phyloP scores from a whole-genome alignment of 2,888 invertebrate species.

The Meghimatium bilineatum region DNA sequence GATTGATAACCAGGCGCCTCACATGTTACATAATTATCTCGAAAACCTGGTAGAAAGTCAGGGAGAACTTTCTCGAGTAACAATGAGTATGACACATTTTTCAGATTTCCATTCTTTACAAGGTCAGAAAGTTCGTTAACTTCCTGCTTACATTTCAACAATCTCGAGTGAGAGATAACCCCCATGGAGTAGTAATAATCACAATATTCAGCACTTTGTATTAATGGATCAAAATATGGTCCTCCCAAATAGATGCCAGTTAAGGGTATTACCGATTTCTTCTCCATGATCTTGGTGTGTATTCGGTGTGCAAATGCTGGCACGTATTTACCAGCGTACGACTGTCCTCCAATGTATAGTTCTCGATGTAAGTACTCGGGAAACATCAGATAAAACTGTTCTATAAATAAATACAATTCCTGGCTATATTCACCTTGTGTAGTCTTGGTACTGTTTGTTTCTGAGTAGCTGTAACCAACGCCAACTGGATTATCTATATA shows the following conservation, averaged over 20 bases:
- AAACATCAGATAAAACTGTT: conserved; percentile 90
- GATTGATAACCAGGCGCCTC: background rate
- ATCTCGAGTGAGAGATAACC: background rate
- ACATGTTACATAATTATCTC: background rate
- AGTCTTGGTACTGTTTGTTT: conserved; percentile 64
- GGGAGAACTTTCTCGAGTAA: background rate
- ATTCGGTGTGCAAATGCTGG: conserved; percentile 82
- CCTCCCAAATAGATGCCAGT: conserved; percentile 74
- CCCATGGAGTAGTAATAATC: conserved; percentile 28
- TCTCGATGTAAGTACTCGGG: conserved; percentile 85
- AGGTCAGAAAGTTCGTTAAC: background rate
- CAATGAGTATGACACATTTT: background rate
- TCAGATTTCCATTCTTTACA: background rate
- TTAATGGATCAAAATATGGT: conserved; percentile 73
- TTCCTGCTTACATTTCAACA: background rate
- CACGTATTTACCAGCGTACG: conserved; percentile 82
- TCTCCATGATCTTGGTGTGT: conserved; percentile 58
- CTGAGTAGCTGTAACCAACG: conserved; percentile 90
- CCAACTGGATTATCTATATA: conserved; percentile 86
- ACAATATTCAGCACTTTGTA: conserved; percentile 16
- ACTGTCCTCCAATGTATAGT: conserved; percentile 90
- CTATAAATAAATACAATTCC: conserved; percentile 55
- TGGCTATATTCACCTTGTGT: background rate
- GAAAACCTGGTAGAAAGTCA: no score
- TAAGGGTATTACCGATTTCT: conserved; percentile 60